phyloP scores from a whole-genome alignment of 2,797 vertebrate species.

The Serranus cabrilla region DNA sequence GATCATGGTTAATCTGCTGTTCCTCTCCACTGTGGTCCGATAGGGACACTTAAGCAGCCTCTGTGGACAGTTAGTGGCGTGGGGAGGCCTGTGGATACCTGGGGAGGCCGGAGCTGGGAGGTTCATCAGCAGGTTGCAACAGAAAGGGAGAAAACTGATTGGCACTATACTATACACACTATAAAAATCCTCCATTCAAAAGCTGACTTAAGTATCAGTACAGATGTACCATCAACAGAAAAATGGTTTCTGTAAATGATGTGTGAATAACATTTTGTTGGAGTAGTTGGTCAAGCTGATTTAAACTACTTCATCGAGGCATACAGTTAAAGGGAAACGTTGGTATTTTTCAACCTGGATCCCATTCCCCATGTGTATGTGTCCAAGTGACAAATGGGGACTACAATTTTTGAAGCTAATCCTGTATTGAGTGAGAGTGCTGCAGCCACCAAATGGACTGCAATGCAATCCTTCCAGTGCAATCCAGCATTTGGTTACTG shows the following conservation, averaged over 20 bases:
- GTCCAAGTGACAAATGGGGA: no score
- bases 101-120: conserved; percentile 46
- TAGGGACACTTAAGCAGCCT: conserved; percentile 91
- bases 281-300: not conserved
- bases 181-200: not conserved
- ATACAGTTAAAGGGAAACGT: not conserved
- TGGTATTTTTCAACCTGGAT: not conserved
- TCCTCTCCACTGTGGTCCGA: conserved; percentile 89
- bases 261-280: not conserved
- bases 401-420: no score
- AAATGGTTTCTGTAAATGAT: not conserved
- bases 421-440: no score
- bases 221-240: not conserved
- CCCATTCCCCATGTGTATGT: no score
- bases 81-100: conserved; percentile 73
- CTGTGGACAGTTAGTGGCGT: conserved; percentile 80
- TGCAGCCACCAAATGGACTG: no score
- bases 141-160: not conserved
- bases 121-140: conserved; percentile 36
- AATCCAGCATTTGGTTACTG: no score
- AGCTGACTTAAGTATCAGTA: not conserved
- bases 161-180: no score
- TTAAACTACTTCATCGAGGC: not conserved
- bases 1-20: conserved; percentile 95
- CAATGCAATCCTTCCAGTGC: no score